phyloP scores from a whole-genome alignment of 2,888 invertebrate species.

The Athalia circularis region DNA sequence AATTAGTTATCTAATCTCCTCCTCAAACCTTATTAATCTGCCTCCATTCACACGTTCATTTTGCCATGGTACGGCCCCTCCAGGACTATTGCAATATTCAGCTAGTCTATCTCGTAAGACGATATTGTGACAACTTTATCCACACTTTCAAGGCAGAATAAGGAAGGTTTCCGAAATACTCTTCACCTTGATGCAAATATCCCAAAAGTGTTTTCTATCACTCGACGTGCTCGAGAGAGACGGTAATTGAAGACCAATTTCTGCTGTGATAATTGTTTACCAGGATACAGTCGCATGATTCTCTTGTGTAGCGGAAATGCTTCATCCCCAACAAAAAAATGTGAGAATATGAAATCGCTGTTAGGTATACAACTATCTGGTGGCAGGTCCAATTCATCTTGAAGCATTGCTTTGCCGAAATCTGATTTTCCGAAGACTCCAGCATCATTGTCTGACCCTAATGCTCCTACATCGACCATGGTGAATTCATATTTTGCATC shows the following conservation, averaged over 20 bases:
- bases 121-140: constrained; percentile 33
- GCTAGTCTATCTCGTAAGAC: constrained; percentile 36
- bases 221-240: constrained; percentile 38
- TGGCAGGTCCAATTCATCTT: constrained; percentile 48
- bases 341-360: constrained; percentile 29
- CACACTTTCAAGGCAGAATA: constrained; percentile 35
- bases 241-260: constrained; percentile 45
- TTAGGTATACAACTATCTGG: constrained; percentile 45
- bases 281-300: constrained; percentile 54
- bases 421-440: constrained; percentile 46
- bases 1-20: no score
- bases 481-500: constrained; percentile 51
- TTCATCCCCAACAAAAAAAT: constrained; percentile 50
- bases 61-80: constrained; percentile 39
- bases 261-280: constrained; percentile 37
- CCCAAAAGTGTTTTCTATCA: constrained; percentile 31
- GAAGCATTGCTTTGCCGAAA: constrained; percentile 47
- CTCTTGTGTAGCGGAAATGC: constrained; percentile 50
- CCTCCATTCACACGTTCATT: constrained; percentile 39
- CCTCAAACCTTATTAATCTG: neutral
- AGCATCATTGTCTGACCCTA: constrained; percentile 50
- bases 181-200: constrained; percentile 36
- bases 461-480: constrained; percentile 50
- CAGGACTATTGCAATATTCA: constrained; percentile 20
- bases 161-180: constrained; percentile 23